Evolutionary conservation across 2,113 vertebrate genomes (phyloP).

Genomic region (Riparia riparia): DNA sequence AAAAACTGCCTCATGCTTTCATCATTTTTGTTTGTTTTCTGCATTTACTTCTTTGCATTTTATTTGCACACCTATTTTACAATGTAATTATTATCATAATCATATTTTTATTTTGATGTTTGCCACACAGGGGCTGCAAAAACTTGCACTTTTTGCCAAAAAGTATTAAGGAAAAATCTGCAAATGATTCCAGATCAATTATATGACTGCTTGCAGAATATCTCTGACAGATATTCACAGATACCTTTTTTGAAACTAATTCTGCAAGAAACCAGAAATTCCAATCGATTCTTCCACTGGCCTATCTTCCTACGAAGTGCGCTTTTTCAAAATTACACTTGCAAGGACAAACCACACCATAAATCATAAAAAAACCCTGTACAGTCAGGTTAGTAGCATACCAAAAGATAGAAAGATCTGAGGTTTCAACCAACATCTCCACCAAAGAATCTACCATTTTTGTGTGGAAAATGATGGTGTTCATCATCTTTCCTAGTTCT

Average conservation of each 20-base stretch:
- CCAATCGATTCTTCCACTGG: not conserved
- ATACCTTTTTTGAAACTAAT: not conserved
- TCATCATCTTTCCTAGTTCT: constrained; percentile 99
- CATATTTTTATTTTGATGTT: not conserved
- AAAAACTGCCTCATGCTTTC: not conserved
- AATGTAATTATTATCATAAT: not conserved
- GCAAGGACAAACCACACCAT: not conserved
- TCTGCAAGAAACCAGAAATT: not conserved
- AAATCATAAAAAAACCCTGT: not conserved
- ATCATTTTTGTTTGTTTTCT: not conserved
- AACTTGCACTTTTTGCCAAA: not conserved
- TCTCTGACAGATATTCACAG: not conserved
- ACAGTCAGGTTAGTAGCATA: constrained; percentile 67
- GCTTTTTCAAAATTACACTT: not conserved
- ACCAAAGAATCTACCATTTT: constrained; percentile 99
- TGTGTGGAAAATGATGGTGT: constrained; percentile 99
- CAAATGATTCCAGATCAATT: not conserved
- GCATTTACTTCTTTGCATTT: not conserved
- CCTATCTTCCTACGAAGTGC: not conserved
- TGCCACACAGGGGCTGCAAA: not conserved
- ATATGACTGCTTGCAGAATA: not conserved
- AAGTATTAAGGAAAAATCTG: not conserved
- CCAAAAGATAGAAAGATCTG: constrained; percentile 98
- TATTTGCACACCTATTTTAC: not conserved
- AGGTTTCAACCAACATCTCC: constrained; percentile 99